Evolutionary conservation across 2,888 invertebrate genomes (phyloP), one percentile per base, ranked within the genome.

Genomic region (Aphidoletes aphidimyza): DNA sequence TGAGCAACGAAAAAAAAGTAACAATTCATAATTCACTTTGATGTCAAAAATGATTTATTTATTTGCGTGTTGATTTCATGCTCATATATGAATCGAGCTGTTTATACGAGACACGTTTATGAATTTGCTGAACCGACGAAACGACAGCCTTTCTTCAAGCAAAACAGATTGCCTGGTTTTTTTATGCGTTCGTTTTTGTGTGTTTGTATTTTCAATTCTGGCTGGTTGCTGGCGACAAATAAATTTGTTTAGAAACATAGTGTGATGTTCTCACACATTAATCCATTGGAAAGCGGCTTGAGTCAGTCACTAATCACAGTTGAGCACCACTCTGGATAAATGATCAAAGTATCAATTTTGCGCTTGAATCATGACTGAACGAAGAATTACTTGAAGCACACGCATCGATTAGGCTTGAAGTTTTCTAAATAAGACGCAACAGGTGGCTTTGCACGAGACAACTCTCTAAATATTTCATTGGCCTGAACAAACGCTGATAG

Each of bases 11-110:
- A 11, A 11, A 54, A 78, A 37, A 81, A 81, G 37, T n/a, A 37
- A 81, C 81, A 81, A 81, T 81, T 81, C 81, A 81, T 81, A 81
- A 81, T 81, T 81, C 37, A 81, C 81, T 81, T 81, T 81, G 81
- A 81, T 81, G 81, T 81, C 81, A 81, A 81, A 81, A 81, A 81
- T 81, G 81, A 81, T 81, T 81, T 81, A 81, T 81, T 37, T 37
- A 22, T 37, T 22, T 81, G 81, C 81, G 81, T 81, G 81, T 81
- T 81, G 81, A 81, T 81, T 81, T 81, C 81, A 81, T 81, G 81
- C 37, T 37, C 22, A 37, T 81, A n/a, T n/a, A 22, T 81, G 69
- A 30, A 69, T 69, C 30, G 11, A n/a, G n/a, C n/a, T 30, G 69
- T 30, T 69, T 69, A 17, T 17, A 5, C 14, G 69, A 69, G 69